Evolutionary conservation across 1,140 invertebrate genomes (phyloP).

Genomic region (Hyposmocoma kahamanoa): DNA sequence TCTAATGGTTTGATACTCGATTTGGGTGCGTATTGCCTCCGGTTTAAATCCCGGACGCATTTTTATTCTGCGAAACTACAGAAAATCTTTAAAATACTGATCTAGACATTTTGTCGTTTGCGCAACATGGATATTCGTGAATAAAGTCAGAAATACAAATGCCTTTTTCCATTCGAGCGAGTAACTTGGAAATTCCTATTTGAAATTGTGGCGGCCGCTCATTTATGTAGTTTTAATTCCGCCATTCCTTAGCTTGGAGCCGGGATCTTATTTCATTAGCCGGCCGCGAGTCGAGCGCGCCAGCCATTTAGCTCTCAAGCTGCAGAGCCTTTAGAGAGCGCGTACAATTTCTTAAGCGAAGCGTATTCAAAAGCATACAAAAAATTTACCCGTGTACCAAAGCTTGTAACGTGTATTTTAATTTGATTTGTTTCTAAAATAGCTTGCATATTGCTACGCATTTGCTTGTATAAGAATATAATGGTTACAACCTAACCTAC

Average conservation of each 20-base stretch:
- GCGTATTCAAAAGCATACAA: no score
- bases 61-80: no score
- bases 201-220: conserved; percentile 35
- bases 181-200: conserved; percentile 33
- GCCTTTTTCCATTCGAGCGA: neutral
- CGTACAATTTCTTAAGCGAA: neutral
- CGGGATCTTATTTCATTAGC: conserved; percentile 64
- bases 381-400: no score
- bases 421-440: no score
- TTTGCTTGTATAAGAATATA: no score
- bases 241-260: conserved; percentile 62
- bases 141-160: neutral
- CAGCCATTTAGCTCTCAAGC: conserved; percentile 60
- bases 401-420: no score
- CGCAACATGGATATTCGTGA: no score
- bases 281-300: conserved; percentile 40
- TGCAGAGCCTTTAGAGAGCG: conserved; percentile 22
- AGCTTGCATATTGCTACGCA: no score
- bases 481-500: no score
- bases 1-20: conserved; percentile 20
- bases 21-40: conserved; percentile 21
- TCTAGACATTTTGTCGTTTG: no score
- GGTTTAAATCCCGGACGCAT: conserved; percentile 23
- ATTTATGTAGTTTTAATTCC: conserved; percentile 72
- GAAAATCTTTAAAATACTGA: no score